Evolutionary conservation across 2,888 invertebrate species (phyloP), one percentile per base, ranked within the genome.

Genomic region (Diplolepis rosae): DNA sequence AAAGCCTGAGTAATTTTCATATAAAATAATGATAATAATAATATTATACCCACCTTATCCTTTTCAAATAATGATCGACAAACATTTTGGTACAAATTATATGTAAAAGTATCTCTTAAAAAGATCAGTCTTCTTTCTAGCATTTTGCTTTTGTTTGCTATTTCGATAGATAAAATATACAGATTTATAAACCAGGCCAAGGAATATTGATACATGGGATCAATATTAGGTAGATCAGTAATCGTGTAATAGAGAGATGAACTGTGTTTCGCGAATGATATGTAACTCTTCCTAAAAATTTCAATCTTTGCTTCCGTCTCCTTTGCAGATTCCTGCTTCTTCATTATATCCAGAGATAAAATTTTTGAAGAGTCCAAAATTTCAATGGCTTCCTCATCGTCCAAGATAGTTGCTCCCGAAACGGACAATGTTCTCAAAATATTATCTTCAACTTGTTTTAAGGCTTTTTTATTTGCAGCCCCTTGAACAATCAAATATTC

Each of bases 131-230:
- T 90, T 80, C 92, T 92, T 65, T 94, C 92, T 78, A 95, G 90
- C 80, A 93, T 92, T 88, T 94, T 93, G 18, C 93, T 93, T 85
- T 93, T 93, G 81, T 92, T 92, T 0, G 93, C 93, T 80, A 93
- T 92, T 82, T 95, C 94, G 69, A 96, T 95, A 11, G 95, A 95
- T 75, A 91, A 90, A 5, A 94, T 90, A 83, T 95, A 96, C 39
- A 96, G 90, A 89, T 94, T 94, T 76, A 96, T 95, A 88, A 96
- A 96, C 96, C 96, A 96, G 11, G 92, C 92, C 51, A 96, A 90
- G 0, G 96, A 96, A 88, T 95, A 96, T 88, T 96, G 96, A 88
- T 96, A 96, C 95, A 96, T 96, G 6, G 95, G 95, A 89, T 96
- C 95, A 35, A 96, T 93, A 84, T 94, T 95, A 9, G 95, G 94